These are phyloP conservation scores for Glyphotaelius pellucidus DNA, from an alignment of 2,888 invertebrate genomes.

Conservation along the genomic window DNA sequence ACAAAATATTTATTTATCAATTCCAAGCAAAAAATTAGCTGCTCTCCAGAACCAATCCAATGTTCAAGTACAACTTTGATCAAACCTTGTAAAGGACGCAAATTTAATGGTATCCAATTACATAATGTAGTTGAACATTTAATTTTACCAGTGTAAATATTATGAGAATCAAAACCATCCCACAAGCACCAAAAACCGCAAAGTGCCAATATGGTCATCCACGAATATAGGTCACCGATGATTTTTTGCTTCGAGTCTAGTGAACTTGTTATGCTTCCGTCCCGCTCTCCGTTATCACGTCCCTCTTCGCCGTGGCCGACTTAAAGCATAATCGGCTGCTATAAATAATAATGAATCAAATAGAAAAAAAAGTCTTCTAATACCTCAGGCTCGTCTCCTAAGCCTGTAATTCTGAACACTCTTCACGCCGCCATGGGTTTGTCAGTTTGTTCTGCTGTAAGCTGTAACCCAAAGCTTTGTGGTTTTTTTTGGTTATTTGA, in stretches of 20 bases:
- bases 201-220: slow-evolving; percentile 10
- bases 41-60: neutral
- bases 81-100: neutral
- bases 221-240: slow-evolving; percentile 33
- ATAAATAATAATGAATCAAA: slow-evolving; percentile 26
- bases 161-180: slow-evolving; percentile 2
- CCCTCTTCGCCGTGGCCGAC: slow-evolving; percentile 25
- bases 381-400: neutral
- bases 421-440: neutral
- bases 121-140: neutral
- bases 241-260: slow-evolving; percentile 25
- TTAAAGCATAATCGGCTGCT: slow-evolving; percentile 33
- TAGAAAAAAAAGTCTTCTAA: slow-evolving; percentile 16
- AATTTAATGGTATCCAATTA: neutral
- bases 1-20: neutral
- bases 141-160: neutral
- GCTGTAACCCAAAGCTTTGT: neutral
- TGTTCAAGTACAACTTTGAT: neutral
- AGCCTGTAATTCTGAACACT: neutral
- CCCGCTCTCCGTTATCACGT: neutral
- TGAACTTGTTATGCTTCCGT: slow-evolving; percentile 29
- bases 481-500: neutral
- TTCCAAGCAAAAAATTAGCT: no score
- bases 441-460: neutral
- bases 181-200: slow-evolving; percentile 39